These are phyloP conservation scores for Rhagonycha fulva DNA, from an alignment of 2,888 invertebrate genomes.

Conservation along the genomic window DNA sequence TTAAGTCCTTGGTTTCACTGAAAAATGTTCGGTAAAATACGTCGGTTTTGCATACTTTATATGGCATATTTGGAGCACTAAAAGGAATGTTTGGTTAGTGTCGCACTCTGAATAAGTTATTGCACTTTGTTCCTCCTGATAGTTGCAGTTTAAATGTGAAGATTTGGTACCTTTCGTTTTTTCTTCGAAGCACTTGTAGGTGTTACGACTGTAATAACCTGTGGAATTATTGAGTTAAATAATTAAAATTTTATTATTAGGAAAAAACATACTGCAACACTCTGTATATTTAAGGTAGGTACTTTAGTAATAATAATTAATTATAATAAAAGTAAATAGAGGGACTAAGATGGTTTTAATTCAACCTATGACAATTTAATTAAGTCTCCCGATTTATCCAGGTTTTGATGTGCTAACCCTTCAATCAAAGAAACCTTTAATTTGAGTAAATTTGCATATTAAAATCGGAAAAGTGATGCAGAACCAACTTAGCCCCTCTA, in stretches of 20 bases:
- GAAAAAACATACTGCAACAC: not conserved
- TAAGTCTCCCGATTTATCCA: too few species aligned
- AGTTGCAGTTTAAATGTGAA: not conserved
- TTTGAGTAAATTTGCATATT: too few species aligned
- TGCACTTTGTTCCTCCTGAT: not conserved
- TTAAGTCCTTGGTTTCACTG: not conserved
- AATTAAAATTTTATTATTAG: not conserved
- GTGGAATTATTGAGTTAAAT: constrained; percentile 20
- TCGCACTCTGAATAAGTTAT: not conserved
- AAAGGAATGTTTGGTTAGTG: not conserved
- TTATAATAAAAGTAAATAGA: too few species aligned
- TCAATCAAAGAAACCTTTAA: too few species aligned
- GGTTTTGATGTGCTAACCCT: too few species aligned
- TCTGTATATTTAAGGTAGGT: not conserved
- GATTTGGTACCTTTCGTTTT: not conserved
- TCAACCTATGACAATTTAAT: too few species aligned
- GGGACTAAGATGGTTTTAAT: not conserved
- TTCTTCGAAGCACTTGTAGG: constrained; percentile 34
- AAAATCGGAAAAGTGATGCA: too few species aligned
- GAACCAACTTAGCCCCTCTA: too few species aligned
- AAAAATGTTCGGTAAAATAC: too few species aligned
- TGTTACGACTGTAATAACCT: constrained; percentile 46
- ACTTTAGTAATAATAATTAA: not conserved
- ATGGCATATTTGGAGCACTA: constrained; percentile 6
- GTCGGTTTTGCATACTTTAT: not conserved